Conservation (phyloP, 2,797 vertebrate species). For the Pampus argenteus region DNA sequence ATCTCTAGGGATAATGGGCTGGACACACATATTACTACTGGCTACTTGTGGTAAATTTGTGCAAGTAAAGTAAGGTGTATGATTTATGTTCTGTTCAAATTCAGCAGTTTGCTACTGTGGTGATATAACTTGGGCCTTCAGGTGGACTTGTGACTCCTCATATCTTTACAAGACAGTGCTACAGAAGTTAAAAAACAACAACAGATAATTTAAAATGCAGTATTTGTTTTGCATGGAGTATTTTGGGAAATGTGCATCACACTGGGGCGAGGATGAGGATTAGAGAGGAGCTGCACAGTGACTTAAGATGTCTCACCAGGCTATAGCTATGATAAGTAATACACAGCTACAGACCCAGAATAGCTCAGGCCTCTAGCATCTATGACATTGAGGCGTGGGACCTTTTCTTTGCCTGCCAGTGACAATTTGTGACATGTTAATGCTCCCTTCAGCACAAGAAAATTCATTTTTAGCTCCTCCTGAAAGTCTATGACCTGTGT, state of each 20-base stretch:
- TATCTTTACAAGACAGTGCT: neutral
- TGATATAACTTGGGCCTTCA: too few relatives aligned
- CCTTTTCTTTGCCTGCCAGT: constrained; percentile 29
- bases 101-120: too few relatives aligned
- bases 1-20: too few relatives aligned
- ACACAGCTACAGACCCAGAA: constrained; percentile 42
- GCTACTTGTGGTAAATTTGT: too few relatives aligned
- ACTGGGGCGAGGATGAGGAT: constrained; percentile 54
- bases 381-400: constrained; percentile 31
- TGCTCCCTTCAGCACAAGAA: neutral
- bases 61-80: too few relatives aligned
- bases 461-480: neutral
- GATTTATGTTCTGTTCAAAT: too few relatives aligned
- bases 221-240: constrained; percentile 17
- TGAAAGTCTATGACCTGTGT: constrained; percentile 4
- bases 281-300: constrained; percentile 40
- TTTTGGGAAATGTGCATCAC: constrained; percentile 46
- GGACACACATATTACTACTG: too few relatives aligned
- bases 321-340: constrained; percentile 38
- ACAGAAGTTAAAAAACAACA: neutral
- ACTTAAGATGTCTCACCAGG: constrained; percentile 60
- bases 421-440: constrained; percentile 35
- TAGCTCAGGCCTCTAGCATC: constrained; percentile 37
- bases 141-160: neutral
- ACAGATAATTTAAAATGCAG: neutral